These are phyloP conservation scores for Urocitellus parryii DNA, from an alignment of 2,113 vertebrate species.

Conservation along the genomic window DNA sequence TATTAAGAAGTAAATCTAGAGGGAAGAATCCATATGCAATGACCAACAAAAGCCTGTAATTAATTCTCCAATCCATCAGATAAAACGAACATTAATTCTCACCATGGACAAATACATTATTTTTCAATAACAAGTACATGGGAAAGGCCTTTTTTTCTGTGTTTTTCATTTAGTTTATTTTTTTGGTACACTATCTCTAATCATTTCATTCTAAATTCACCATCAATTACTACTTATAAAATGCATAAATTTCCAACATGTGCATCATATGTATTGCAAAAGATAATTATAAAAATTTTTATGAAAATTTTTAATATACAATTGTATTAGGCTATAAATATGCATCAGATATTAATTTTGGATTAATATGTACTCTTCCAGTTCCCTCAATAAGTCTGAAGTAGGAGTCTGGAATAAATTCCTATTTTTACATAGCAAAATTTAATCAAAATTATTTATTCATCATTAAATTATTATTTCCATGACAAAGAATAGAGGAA, in stretches of 20 bases:
- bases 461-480: not conserved
- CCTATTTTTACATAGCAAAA: not conserved
- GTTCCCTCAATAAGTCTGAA: not conserved
- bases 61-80: not conserved
- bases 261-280: not conserved
- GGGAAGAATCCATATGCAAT: not conserved
- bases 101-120: not conserved
- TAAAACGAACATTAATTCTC: not conserved
- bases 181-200: not conserved
- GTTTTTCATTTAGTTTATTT: not conserved
- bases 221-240: not conserved
- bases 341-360: not conserved
- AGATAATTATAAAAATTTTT: not conserved
- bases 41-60: not conserved
- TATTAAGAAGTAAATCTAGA: not conserved
- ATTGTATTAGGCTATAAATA: not conserved
- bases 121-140: not conserved
- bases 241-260: not conserved
- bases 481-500: not conserved
- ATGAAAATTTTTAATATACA: not conserved
- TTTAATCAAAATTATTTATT: not conserved
- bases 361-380: not conserved
- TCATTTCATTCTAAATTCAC: not conserved
- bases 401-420: not conserved
- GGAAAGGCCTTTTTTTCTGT: not conserved